phyloP scores from a whole-genome alignment of 64 coral and sea anemone species.

The Stylophora pistillata region DNA sequence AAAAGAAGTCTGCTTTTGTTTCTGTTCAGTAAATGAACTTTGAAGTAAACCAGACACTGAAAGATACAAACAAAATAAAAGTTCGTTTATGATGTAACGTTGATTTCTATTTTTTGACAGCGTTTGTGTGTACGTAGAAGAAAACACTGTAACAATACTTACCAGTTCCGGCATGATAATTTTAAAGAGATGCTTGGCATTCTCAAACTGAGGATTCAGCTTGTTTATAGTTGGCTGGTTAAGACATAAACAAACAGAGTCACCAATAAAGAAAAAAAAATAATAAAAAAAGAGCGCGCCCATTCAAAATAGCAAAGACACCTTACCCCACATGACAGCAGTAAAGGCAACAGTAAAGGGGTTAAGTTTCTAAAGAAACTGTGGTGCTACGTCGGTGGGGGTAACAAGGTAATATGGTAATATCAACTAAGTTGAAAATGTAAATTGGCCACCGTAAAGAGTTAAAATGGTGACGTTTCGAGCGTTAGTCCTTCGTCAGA shows the following conservation, averaged over 20 bases:
- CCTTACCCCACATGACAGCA: too few relatives aligned
- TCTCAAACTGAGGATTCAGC: slow-evolving; percentile 80
- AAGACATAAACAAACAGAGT: neutral
- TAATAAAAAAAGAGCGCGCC: neutral
- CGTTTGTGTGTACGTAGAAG: neutral
- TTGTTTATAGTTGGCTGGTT: slow-evolving; percentile 58
- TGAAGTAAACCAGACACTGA: slow-evolving; percentile 94
- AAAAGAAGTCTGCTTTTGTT: slow-evolving; percentile 82
- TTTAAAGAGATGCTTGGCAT: slow-evolving; percentile 86
- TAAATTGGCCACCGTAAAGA: too few relatives aligned
- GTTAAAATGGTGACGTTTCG: too few relatives aligned
- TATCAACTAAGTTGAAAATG: too few relatives aligned
- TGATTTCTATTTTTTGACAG: neutral
- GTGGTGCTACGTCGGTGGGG: too few relatives aligned
- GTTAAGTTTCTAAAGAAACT: too few relatives aligned
- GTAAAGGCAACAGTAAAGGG: neutral
- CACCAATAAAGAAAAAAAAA: neutral
- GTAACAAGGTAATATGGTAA: too few relatives aligned
- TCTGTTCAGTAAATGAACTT: slow-evolving; percentile 74
- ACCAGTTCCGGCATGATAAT: slow-evolving; percentile 93
- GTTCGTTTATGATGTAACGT: neutral
- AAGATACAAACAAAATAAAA: neutral
- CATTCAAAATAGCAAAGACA: too few relatives aligned
- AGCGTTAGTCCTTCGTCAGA: too few relatives aligned
- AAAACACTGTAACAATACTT: neutral